These are phyloP conservation scores for Pygathrix nemaeus DNA, from an alignment of 2,113 vertebrate species.

Conservation along the genomic window DNA sequence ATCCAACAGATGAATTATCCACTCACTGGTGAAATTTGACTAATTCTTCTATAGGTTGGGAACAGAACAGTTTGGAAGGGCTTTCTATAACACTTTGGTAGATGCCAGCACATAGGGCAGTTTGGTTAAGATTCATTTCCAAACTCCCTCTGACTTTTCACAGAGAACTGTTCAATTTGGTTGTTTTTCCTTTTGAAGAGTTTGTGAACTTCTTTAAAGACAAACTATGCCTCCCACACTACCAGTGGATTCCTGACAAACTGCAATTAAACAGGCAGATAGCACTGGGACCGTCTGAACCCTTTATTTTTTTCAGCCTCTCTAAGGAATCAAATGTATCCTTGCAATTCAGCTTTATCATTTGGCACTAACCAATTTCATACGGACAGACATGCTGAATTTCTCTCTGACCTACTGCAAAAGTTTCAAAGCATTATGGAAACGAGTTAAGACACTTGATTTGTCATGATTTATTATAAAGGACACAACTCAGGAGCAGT, in stretches of 20 bases:
- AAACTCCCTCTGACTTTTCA: conserved; percentile 89
- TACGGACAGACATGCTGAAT: conserved; percentile 99
- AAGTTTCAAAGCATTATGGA: conserved; percentile 96
- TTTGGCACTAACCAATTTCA: conserved; percentile 91
- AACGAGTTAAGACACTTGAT: conserved; percentile 98
- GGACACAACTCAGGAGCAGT: neutral
- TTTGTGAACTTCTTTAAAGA: conserved; percentile 97
- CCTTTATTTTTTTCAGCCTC: neutral
- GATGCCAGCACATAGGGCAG: conserved; percentile 93
- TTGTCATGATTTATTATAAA: conserved; percentile 82
- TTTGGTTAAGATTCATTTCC: conserved; percentile 89
- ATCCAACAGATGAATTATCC: conserved; percentile 90
- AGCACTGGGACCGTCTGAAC: too few species aligned
- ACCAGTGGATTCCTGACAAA: conserved; percentile 96
- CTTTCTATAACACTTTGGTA: conserved; percentile 96
- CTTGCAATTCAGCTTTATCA: neutral
- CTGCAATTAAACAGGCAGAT: conserved; percentile 75
- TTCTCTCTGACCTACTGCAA: conserved; percentile 97
- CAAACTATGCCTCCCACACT: conserved; percentile 91
- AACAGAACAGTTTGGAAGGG: conserved; percentile 93
- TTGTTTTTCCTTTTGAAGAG: conserved; percentile 99
- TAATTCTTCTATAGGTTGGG: conserved; percentile 93
- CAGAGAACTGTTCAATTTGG: conserved; percentile 98
- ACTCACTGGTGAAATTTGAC: conserved; percentile 86
- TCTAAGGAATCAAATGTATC: neutral